Evolutionary conservation across 1,140 invertebrate genomes (phyloP).

Genomic region (Brachionus sp.): DNA sequence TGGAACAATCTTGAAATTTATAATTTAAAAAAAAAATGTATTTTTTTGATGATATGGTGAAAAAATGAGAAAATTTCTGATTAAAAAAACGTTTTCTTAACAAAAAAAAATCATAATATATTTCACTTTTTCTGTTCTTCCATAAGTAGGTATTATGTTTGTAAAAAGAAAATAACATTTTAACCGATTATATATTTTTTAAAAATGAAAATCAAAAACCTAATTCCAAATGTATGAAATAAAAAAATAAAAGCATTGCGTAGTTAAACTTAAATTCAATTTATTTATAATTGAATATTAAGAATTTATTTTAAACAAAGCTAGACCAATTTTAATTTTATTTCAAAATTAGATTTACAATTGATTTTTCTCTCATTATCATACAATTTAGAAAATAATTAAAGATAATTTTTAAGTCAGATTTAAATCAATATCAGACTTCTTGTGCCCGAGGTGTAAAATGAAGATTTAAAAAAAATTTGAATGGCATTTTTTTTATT

Average conservation of each 20-base stretch:
- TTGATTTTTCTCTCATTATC: not conserved
- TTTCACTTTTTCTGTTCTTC: not conserved
- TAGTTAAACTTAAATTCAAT: not conserved
- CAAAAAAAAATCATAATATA: not conserved
- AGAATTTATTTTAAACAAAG: not conserved
- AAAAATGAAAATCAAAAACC: not conserved
- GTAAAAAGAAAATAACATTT: not conserved
- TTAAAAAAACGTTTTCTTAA: not conserved
- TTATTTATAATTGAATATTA: not conserved
- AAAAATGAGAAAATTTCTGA: not conserved
- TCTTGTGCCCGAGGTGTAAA: not conserved
- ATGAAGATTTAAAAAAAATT: not conserved
- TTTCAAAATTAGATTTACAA: slow-evolving; percentile 11
- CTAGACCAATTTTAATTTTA: not conserved
- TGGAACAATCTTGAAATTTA: not conserved
- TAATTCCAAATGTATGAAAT: no score
- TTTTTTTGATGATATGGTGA: not conserved
- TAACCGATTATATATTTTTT: not conserved
- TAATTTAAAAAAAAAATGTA: not conserved
- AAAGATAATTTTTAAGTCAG: no score
- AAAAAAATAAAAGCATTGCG: not conserved
- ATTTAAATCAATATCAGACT: no score
- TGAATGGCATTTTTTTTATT: not conserved
- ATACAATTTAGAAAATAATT: not conserved
- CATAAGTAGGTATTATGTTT: not conserved